Evolutionary conservation across 2,888 invertebrate genomes (phyloP), one percentile per base, ranked within the genome.

Genomic region (Uropetala carovei): DNA sequence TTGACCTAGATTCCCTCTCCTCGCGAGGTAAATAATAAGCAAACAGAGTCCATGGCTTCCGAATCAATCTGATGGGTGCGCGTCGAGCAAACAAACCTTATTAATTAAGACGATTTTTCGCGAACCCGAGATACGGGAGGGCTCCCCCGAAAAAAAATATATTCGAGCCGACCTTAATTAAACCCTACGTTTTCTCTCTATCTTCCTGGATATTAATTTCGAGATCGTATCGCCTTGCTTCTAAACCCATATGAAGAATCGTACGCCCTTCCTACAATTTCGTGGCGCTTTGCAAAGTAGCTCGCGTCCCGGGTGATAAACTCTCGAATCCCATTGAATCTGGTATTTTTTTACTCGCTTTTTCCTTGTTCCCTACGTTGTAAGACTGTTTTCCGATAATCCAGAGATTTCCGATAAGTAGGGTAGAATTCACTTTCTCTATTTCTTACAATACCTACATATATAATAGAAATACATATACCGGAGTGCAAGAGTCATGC

Each of bases 21-120:
- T 89, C 59, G 13, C 13, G 89, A 64, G 64, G 64, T 89, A 89
- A 89, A 89, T 64, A 89, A 89, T 89, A 75, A 22, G 75, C 22
- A 75, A 27, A 75, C 58, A 22, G 86, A 89, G 60, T 60, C 59
- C 59, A 89, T 30, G 56, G 11, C n/a, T 5, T 86, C 60, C 89
- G 64, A 89, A 89, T 89, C 89, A 89, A 89, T 89, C 89, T 27
- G 27, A 68, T 56, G 43, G 89, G 89, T 89, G 30, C 60, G 30
- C 22, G 18, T 22, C 64, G 68, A 43, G 89, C 43, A 89, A 89
- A 68, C 89, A 89, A 64, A 64, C 64, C 64, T 89, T 89, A 89
- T 89, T 89, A 89, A 89, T 89, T 64, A 89, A 89, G 89, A 64
- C 43, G 64, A 64, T 89, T 89, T 89, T 30, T 27, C 89, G 30